These are phyloP conservation scores for Montifringilla adamsi DNA, from an alignment of 2,113 vertebrate species.

Conservation along the genomic window DNA sequence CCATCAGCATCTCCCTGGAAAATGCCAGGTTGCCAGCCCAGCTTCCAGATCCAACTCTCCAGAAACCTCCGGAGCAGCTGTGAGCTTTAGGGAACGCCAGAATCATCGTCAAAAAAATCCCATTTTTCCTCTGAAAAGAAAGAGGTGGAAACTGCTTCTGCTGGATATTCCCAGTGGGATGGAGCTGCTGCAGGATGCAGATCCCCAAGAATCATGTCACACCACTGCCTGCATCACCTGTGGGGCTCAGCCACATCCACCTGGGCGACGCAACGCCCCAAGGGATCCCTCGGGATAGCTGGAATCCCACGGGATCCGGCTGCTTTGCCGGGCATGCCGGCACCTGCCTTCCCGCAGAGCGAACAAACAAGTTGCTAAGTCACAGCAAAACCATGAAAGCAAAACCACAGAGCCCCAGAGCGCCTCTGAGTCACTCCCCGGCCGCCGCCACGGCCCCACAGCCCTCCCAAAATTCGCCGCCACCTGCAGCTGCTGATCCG, in stretches of 20 bases:
- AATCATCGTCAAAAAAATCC: not conserved
- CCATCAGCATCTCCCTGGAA: not conserved
- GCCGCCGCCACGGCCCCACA: slow-evolving; percentile 52
- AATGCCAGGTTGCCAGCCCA: not conserved
- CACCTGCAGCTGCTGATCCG: slow-evolving; percentile 73
- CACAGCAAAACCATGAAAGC: slow-evolving; percentile 81
- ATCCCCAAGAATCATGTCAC: not conserved
- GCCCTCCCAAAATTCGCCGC: slow-evolving; percentile 63
- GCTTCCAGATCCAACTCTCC: not conserved
- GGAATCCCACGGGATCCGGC: not conserved
- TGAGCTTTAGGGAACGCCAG: fast-evolving
- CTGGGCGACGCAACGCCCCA: fast-evolving
- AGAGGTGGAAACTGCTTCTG: not conserved
- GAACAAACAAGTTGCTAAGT: slow-evolving; percentile 73
- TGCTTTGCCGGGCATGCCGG: not conserved
- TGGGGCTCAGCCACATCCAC: not conserved
- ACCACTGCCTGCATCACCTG: fast-evolving
- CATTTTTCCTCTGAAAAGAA: not conserved
- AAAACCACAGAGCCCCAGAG: slow-evolving; percentile 81
- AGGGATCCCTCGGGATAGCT: not conserved
- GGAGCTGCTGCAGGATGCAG: fast-evolving
- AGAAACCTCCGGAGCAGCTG: fast-evolving
- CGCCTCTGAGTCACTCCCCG: slow-evolving; percentile 74
- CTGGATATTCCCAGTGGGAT: not conserved
- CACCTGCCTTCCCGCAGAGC: slow-evolving; percentile 75